These are phyloP conservation scores for Platysternon megacephalum DNA, from an alignment of 2,113 vertebrate genomes.

Conservation along the genomic window DNA sequence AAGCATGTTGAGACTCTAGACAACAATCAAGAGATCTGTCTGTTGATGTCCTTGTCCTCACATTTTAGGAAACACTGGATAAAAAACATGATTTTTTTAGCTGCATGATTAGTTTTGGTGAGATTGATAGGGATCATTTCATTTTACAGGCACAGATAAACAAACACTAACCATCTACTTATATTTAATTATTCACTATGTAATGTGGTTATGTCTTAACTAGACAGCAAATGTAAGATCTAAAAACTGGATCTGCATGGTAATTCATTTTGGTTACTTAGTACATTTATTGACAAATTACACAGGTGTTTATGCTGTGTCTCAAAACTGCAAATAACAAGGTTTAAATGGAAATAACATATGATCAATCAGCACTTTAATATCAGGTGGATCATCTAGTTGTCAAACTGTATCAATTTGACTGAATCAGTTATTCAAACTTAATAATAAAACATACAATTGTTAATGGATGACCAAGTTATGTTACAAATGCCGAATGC, in stretches of 20 bases:
- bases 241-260: conserved; percentile 35
- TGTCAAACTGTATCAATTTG: conserved; percentile 11
- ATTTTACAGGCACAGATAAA: not conserved
- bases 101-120: not conserved
- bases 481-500: not conserved
- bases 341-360: conserved; percentile 12
- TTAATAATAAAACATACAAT: conserved; percentile 3
- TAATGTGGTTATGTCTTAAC: conserved; percentile 47
- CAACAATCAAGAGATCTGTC: conserved; percentile 23
- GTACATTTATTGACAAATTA: conserved; percentile 43
- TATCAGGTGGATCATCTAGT: not conserved
- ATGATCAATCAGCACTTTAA: not conserved
- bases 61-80: conserved; percentile 23
- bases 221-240: conserved; percentile 29
- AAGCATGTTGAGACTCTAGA: conserved; percentile 15
- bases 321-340: conserved; percentile 11
- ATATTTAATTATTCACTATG: not conserved
- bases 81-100: not conserved
- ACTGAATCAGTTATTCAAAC: conserved; percentile 12
- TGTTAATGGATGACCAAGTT: not conserved
- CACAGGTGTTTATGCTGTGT: not conserved
- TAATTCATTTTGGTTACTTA: conserved; percentile 51
- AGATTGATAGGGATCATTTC: not conserved
- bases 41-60: not conserved
- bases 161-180: not conserved